phyloP scores from a whole-genome alignment of 2,888 invertebrate genomes.

The Limnephilus marmoratus region DNA sequence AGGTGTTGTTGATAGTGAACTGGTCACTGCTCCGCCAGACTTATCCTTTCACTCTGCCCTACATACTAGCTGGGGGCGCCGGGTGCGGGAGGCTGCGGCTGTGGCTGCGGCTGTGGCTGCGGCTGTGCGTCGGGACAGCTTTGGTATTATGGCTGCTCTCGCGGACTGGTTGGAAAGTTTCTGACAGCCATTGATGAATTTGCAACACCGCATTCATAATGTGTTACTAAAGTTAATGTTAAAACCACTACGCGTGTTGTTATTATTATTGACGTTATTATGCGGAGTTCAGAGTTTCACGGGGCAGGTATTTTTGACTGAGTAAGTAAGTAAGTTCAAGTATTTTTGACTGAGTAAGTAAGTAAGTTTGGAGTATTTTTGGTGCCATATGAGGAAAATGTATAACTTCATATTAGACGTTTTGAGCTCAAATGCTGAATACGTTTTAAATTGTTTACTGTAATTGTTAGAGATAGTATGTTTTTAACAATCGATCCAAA shows the following conservation, averaged over 20 bases:
- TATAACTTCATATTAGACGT: neutral
- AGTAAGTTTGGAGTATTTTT: neutral
- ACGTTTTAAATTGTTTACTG: neutral
- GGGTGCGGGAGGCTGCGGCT: neutral
- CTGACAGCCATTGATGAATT: neutral
- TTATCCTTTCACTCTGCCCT: constrained; percentile 36
- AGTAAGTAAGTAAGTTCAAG: neutral
- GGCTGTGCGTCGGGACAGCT: neutral
- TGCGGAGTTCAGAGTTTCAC: neutral
- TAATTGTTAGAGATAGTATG: neutral
- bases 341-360: neutral
- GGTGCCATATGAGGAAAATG: neutral
- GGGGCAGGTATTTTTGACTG: neutral
- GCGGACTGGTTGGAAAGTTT: constrained; percentile 9
- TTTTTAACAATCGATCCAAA: neutral
- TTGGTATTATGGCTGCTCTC: neutral
- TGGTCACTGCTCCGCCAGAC: neutral
- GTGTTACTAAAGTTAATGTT: neutral
- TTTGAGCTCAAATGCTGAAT: neutral
- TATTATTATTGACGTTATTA: neutral
- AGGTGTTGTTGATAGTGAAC: neutral
- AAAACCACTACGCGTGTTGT: neutral
- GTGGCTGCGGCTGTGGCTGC: too few relatives aligned
- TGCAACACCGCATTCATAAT: neutral
- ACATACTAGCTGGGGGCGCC: neutral